Evolutionary conservation across 2,797 vertebrate genomes (phyloP).

Genomic region (Odontamblyopus lacepedii): DNA sequence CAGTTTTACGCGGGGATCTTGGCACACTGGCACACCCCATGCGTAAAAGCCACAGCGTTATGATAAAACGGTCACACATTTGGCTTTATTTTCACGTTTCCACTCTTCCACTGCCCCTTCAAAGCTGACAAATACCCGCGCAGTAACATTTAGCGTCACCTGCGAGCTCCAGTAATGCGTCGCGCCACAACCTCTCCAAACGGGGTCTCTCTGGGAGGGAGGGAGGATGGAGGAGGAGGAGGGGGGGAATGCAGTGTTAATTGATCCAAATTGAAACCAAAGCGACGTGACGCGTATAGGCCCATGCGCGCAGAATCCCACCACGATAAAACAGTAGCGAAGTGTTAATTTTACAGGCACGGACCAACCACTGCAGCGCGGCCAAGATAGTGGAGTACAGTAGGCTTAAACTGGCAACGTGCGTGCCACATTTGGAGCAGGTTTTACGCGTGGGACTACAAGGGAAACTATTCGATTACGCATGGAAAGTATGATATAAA

Average conservation of each 20-base stretch:
- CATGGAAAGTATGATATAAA: neutral
- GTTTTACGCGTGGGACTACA: neutral
- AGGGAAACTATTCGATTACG: no score
- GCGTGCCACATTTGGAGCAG: neutral
- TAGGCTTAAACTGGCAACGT: neutral
- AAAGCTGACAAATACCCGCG: neutral
- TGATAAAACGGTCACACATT: no score
- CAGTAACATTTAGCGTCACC: conserved; percentile 16
- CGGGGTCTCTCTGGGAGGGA: conserved; percentile 7
- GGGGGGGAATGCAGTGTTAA: conserved; percentile 21
- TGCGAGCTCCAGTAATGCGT: conserved; percentile 15
- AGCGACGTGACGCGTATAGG: conserved; percentile 11
- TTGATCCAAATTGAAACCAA: conserved; percentile 40
- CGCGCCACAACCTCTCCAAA: no score
- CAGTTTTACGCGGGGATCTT: no score
- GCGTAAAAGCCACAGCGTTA: no score
- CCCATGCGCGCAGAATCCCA: conserved; percentile 9
- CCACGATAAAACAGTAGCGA: conserved; percentile 34
- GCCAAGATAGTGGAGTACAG: conserved; percentile 2
- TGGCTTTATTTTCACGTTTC: no score
- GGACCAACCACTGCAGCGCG: conserved; percentile 5
- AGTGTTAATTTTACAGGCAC: conserved; percentile 18
- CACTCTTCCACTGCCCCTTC: neutral
- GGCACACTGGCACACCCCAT: no score
- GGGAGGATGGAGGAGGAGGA: no score